Base-by-base conservation (phyloP, 2,888 invertebrate genomes). In the Pemphredon lugubris region DNA sequence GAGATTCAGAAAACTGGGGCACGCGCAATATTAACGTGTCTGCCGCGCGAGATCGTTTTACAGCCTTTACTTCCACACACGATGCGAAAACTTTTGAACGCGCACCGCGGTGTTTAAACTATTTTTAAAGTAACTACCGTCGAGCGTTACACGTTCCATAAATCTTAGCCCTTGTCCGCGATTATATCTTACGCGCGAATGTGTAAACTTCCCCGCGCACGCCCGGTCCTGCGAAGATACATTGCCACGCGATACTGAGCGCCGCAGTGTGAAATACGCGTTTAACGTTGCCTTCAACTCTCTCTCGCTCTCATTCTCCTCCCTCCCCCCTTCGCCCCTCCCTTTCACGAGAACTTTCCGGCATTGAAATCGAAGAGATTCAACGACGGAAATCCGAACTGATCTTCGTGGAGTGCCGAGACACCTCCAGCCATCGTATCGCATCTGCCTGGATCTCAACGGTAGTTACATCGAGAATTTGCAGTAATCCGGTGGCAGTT, bases 131-230 rank as follows among this genome's bases (percentile, higher is more conserved):
- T 39, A 40, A 32, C 30, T 47, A 23, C 32, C 39, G 37, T 20
- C 44, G 18, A 7, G 14, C 58, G 13, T 50, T 58, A 50, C 13
- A 26, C 16, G 9, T 37, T 39, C 45, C 45, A 32, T 47, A 60
- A 63, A 65, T 53, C 45, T 59, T 2, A 53, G 51, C 26, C 7
- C 60, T 60, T 48, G 39, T 5, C 48, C 11, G 11, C 51, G 44
- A 51, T 39, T 59, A 45, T 53, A 32, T 65, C 50, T 57, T 68
- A 54, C 54, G 23, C 14, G 40, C 61, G 40, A 55, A 42, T 44
- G 55, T 47, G 51, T 59, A 65, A 53, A 57, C 66, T 55, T 57
- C 60, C 47, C 23, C 26, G 44, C 39, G 48, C 11, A 32, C 59
- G 54, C 37, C 37, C 47, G 7, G 32, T 16, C 45, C 23, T 26